These are phyloP conservation scores for Sphenopsis melanotis DNA, from an alignment of 2,797 vertebrate genomes.

Conservation along the genomic window DNA sequence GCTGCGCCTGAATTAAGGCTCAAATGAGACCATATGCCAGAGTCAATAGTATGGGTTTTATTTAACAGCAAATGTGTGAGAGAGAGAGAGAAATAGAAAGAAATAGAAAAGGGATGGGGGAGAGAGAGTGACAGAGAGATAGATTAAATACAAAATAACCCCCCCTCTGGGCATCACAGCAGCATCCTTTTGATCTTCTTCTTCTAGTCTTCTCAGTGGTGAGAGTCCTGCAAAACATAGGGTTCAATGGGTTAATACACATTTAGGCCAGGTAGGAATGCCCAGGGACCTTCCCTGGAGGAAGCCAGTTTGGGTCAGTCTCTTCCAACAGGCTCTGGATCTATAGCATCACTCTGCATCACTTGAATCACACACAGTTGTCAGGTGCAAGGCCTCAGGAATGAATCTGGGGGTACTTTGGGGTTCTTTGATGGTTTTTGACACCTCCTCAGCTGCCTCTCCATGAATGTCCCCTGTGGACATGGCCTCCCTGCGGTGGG, in stretches of 20 bases:
- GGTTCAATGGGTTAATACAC: not conserved
- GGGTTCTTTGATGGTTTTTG: not conserved
- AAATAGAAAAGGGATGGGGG: not conserved
- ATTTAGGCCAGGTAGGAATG: not conserved
- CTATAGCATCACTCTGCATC: too few species aligned
- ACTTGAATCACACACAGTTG: fast-evolving
- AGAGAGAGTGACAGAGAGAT: not conserved
- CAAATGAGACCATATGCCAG: not conserved
- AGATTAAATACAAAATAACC: not conserved
- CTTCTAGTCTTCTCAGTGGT: not conserved
- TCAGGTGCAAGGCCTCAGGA: not conserved
- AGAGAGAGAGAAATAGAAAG: not conserved
- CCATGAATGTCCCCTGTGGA: fast-evolving
- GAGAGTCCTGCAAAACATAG: not conserved
- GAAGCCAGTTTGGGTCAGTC: not conserved
- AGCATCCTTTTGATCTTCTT: not conserved
- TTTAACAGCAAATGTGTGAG: not conserved
- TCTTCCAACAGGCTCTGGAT: not conserved
- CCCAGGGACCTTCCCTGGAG: not conserved
- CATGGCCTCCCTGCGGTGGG: fast-evolving
- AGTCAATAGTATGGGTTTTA: not conserved
- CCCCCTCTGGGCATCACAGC: fast-evolving
- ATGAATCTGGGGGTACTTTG: not conserved
- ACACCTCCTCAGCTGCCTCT: not conserved
- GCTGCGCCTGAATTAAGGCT: not conserved